These are phyloP conservation scores for Epirrhoe alternata DNA, from an alignment of 2,888 invertebrate species.

Conservation along the genomic window DNA sequence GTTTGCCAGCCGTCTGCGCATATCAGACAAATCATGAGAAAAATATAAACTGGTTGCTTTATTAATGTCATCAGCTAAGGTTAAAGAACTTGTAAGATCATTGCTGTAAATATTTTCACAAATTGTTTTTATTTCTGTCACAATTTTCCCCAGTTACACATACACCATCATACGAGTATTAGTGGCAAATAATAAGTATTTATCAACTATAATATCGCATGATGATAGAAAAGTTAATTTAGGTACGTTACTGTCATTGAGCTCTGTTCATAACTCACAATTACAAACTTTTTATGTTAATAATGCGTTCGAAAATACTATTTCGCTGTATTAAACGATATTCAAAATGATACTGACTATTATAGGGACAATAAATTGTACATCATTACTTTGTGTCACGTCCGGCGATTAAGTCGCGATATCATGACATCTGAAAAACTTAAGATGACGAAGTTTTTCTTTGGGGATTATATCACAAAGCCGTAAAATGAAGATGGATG, in stretches of 20 bases:
- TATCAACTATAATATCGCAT: not conserved
- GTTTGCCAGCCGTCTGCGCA: constrained; percentile 43
- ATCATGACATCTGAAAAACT: constrained; percentile 50
- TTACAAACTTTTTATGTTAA: not conserved
- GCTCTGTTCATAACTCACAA: not conserved
- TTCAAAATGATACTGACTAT: constrained; percentile 41
- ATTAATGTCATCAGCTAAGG: constrained; percentile 39
- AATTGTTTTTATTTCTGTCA: not conserved
- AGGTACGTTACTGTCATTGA: not conserved
- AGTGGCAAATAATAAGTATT: not conserved
- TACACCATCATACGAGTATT: not conserved
- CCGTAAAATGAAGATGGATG: constrained; percentile 39
- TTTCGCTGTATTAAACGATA: constrained; percentile 39
- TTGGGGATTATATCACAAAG: constrained; percentile 37
- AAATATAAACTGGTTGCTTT: constrained; percentile 38
- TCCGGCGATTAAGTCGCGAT: constrained; percentile 53
- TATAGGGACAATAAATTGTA: constrained; percentile 47
- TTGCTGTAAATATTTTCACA: constrained; percentile 22
- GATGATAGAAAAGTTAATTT: not conserved
- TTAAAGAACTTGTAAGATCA: constrained; percentile 41
- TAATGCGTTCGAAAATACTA: constrained; percentile 32
- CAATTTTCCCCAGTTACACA: not conserved
- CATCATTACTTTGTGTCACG: constrained; percentile 55
- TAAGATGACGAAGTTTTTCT: constrained; percentile 36
- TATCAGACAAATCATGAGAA: constrained; percentile 33